Evolutionary conservation across 2,888 invertebrate species (phyloP).

Genomic region (Troilus luridus): DNA sequence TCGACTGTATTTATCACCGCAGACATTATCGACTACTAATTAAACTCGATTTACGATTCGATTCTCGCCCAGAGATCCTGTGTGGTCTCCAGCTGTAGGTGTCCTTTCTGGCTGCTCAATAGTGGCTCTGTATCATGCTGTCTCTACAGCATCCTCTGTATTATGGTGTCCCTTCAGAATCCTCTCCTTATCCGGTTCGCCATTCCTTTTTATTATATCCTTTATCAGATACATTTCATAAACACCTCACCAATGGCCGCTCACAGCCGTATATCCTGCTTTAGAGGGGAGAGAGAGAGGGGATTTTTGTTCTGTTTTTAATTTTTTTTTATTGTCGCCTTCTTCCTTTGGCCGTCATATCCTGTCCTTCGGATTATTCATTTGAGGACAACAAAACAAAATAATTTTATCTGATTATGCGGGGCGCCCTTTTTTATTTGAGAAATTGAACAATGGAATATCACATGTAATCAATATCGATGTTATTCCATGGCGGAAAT

Average conservation of each 20-base stretch:
- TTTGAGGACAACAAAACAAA: neutral
- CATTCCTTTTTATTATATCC: conserved; percentile 35
- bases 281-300: too few relatives aligned
- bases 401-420: neutral
- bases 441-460: neutral
- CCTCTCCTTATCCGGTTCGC: conserved; percentile 33
- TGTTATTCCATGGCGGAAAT: too few relatives aligned
- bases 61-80: neutral
- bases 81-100: conserved; percentile 19
- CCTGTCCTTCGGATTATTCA: conserved; percentile 23
- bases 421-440: neutral
- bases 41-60: conserved; percentile 5
- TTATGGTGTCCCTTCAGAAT: neutral
- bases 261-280: conserved; percentile 11
- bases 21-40: conserved; percentile 26
- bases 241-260: conserved; percentile 10
- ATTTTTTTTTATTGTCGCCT: neutral
- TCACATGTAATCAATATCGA: neutral
- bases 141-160: neutral
- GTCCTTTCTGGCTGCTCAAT: neutral
- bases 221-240: conserved; percentile 42
- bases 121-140: neutral
- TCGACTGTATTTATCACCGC: neutral
- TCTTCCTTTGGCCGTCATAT: conserved; percentile 9
- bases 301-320: neutral